Conservation (phyloP, 2,113 vertebrate genomes). For the Silurus asotus region DNA sequence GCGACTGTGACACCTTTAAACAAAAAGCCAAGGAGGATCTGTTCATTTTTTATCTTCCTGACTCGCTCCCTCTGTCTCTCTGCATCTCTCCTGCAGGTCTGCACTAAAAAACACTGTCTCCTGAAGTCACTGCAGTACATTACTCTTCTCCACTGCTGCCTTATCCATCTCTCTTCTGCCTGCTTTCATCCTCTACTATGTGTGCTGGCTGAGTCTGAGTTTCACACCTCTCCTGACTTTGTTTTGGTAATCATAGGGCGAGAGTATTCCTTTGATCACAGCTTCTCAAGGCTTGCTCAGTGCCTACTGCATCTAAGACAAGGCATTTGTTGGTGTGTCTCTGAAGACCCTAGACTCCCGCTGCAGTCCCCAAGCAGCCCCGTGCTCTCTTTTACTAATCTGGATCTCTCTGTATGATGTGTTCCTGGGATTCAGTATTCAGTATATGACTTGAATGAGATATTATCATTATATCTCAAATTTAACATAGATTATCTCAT, state of each 20-base stretch:
- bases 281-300: conserved; percentile 21
- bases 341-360: background rate
- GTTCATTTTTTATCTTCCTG: conserved; percentile 16
- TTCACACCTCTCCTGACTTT: conserved; percentile 30
- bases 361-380: background rate
- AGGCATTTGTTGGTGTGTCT: conserved; percentile 38
- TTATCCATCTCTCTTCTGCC: conserved; percentile 25
- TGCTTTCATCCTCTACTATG: conserved; percentile 37
- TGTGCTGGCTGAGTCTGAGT: conserved; percentile 2
- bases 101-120: background rate
- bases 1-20: conserved; percentile 31
- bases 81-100: background rate
- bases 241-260: conserved; percentile 40
- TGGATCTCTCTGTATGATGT: conserved; percentile 17
- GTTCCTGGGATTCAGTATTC: conserved; percentile 8
- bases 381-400: conserved; percentile 1
- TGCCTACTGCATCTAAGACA: conserved; percentile 26
- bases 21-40: background rate
- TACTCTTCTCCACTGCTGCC: conserved; percentile 24
- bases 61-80: background rate
- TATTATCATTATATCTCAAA: conserved; percentile 41
- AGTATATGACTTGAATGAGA: background rate
- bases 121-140: conserved; percentile 38
- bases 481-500: too few species aligned
- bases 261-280: conserved; percentile 48